Conservation (phyloP, 2,888 invertebrate genomes). For the Lepidonotus clava region DNA sequence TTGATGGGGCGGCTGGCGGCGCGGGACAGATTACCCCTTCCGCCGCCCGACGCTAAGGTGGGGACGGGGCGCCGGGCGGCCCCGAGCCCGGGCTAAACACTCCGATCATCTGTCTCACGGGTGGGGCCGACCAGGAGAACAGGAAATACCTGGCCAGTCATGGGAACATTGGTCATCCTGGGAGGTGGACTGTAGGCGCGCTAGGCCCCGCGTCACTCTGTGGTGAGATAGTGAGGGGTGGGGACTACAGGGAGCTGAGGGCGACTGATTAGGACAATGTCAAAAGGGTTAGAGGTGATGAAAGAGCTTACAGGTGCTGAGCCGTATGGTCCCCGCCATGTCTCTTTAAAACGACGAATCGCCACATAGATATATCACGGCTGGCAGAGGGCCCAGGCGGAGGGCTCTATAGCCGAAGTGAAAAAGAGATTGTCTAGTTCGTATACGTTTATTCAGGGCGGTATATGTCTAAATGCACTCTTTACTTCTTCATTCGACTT, state of each 20-base stretch:
- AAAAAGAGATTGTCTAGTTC: no score
- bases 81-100: not conserved
- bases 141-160: not conserved
- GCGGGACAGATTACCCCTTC: not conserved
- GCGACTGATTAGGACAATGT: not conserved
- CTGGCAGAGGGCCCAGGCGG: not conserved
- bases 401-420: no score
- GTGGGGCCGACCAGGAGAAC: not conserved
- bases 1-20: not conserved
- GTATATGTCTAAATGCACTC: no score
- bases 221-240: no score
- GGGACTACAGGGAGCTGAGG: no score
- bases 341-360: not conserved
- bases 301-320: not conserved
- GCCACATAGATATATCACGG: not conserved
- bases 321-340: not conserved
- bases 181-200: not conserved
- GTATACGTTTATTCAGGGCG: no score
- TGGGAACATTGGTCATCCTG: not conserved
- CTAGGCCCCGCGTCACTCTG: not conserved
- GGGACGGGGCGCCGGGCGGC: not conserved
- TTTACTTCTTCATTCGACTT: no score
- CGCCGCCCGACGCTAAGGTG: not conserved
- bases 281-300: not conserved
- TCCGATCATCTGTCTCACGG: not conserved